Evolutionary conservation across 2,888 invertebrate species (phyloP), one percentile per base, ranked within the genome.

Genomic region (Arrhopalites spinosus): DNA sequence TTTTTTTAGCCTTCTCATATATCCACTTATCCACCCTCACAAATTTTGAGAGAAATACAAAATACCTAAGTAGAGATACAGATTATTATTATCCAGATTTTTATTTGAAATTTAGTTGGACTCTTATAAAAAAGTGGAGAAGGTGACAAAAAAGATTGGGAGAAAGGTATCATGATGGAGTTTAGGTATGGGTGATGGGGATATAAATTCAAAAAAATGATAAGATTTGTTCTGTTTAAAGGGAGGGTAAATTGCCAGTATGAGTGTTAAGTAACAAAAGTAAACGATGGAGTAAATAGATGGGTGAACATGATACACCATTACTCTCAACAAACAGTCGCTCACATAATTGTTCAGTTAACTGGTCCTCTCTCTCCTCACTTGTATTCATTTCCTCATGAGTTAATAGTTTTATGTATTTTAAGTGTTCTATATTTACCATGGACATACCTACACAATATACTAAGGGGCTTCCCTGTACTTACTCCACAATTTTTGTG

Each of bases 181-280:
- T 53, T 53, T n/a, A 53, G 8, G 53, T 53, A n/a, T 53, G 23
- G 15, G 23, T 2, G n/a, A 2, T 8, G 17, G 23, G 2, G 53
- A 8, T 20, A 53, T 0, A 36, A 66, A 66, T 66, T n/a, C n/a
- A n/a, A n/a, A n/a, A 43, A 66, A 36, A 66, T 66, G 66, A 66
- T 66, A 66, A 66, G 66, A 66, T 66, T 66, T 66, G 66, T 66
- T 13, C 45, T 45, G 43, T 66, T 45, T 43, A 45, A 36, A 43
- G 66, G 66, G 43, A 43, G 45, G 66, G 29, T 66, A 66, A 66
- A 66, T 66, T 36, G 66, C 43, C 66, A 66, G 66, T 66, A 66
- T 45, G 43, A 66, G 66, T 66, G 43, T 43, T 36, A 43, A 20
- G 17, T 45, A 43, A 66, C 45, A 66, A 66, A 66, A 66, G 45